Conservation (phyloP, 2,113 vertebrate genomes). For the Dendropsophus ebraccatus region DNA sequence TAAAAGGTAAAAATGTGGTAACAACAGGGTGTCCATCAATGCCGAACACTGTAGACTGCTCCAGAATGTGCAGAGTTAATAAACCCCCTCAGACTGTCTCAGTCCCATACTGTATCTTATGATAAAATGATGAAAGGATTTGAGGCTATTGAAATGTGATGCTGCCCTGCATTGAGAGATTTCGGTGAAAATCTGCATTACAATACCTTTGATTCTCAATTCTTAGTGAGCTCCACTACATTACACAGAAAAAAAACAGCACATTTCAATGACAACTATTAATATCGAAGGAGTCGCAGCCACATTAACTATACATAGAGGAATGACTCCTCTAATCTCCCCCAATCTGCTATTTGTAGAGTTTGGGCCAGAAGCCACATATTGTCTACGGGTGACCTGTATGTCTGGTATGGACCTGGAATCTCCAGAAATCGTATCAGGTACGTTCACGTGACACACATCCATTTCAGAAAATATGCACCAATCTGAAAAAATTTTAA, state of each 20-base stretch:
- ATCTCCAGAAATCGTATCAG: too few relatives aligned
- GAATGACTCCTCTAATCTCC: not conserved
- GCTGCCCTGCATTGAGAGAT: slow-evolving; percentile 53
- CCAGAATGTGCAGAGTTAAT: slow-evolving; percentile 37
- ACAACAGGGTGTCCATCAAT: not conserved
- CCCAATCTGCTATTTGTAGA: not conserved
- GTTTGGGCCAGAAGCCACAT: not conserved
- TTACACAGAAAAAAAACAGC: slow-evolving; percentile 38
- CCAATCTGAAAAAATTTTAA: too few relatives aligned
- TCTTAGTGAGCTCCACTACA: slow-evolving; percentile 50
- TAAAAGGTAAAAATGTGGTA: not conserved
- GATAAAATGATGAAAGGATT: slow-evolving; percentile 58
- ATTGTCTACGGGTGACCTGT: not conserved
- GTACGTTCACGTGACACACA: too few relatives aligned
- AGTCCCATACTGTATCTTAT: slow-evolving; percentile 48
- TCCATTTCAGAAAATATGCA: too few relatives aligned
- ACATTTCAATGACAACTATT: slow-evolving; percentile 59
- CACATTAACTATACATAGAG: slow-evolving; percentile 22
- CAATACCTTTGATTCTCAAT: slow-evolving; percentile 57
- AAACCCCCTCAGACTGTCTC: slow-evolving; percentile 37
- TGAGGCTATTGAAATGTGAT: slow-evolving; percentile 58
- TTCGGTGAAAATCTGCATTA: slow-evolving; percentile 54
- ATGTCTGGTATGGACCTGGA: too few relatives aligned
- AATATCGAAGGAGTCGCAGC: slow-evolving; percentile 39
- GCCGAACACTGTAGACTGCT: not conserved